Conservation (phyloP, 30 jellyfish, hydroid and myxozoan genomes). For the Chrysaora quinquecirrha region DNA sequence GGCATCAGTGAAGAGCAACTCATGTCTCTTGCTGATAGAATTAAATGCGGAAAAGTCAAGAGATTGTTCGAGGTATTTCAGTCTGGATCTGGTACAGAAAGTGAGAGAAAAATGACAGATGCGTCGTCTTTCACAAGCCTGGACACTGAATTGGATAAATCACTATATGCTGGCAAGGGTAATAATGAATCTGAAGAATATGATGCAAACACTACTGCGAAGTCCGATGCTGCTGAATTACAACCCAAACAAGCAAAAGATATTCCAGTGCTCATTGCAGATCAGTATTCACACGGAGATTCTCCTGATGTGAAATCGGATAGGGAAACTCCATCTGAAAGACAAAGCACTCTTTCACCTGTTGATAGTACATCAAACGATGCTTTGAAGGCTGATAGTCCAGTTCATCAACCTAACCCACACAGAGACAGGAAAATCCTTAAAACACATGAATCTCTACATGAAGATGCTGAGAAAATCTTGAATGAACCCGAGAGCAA, state of each 20-base stretch:
- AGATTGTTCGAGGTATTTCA: slow-evolving; percentile 9
- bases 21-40: slow-evolving; percentile 50
- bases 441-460: no score
- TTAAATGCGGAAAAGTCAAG: slow-evolving; percentile 30
- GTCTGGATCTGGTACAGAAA: neutral
- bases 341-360: neutral
- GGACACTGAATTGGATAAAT: neutral
- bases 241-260: neutral
- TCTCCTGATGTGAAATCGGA: neutral
- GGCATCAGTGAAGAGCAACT: slow-evolving; percentile 67
- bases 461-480: no score
- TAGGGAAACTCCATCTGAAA: neutral
- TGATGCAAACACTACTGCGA: no score
- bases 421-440: no score
- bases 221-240: neutral
- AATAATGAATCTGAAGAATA: neutral
- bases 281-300: neutral
- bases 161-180: neutral
- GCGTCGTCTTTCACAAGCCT: neutral
- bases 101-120: neutral
- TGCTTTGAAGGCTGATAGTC: no score
- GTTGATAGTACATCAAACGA: no score
- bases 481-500: neutral
- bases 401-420: neutral
- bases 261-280: neutral